These are phyloP conservation scores for Thecocarcelia acutangulata DNA, from an alignment of 2,888 invertebrate genomes.

Conservation along the genomic window DNA sequence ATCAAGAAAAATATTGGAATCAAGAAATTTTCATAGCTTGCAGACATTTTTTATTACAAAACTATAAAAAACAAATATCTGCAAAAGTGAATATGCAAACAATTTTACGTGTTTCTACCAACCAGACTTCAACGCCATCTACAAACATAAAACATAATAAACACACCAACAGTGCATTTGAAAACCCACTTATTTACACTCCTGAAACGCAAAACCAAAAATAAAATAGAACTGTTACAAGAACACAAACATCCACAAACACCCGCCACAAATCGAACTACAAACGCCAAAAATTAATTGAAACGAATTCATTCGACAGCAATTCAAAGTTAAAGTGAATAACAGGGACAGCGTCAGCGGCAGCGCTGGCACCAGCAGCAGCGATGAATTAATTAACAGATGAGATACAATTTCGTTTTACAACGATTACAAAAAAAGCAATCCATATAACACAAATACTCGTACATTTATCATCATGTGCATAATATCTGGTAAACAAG, in stretches of 20 bases:
- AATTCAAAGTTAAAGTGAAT: slow-evolving; percentile 36
- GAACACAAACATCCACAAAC: background rate
- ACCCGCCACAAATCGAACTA: slow-evolving; percentile 23
- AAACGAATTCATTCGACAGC: slow-evolving; percentile 59
- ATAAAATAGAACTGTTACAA: slow-evolving; percentile 36
- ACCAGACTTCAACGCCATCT: slow-evolving; percentile 26
- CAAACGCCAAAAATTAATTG: slow-evolving; percentile 62
- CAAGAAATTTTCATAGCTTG: slow-evolving; percentile 56
- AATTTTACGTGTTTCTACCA: slow-evolving; percentile 50
- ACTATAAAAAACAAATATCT: slow-evolving; percentile 58
- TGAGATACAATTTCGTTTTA: slow-evolving; percentile 33
- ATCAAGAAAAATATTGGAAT: slow-evolving; percentile 5
- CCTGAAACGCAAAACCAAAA: background rate
- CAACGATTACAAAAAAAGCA: slow-evolving; percentile 21
- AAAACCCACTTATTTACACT: slow-evolving; percentile 8
- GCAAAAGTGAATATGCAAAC: slow-evolving; percentile 50
- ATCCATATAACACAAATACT: slow-evolving; percentile 28
- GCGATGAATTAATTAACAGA: slow-evolving; percentile 48
- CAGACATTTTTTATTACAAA: slow-evolving; percentile 63
- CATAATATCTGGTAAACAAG: slow-evolving; percentile 17
- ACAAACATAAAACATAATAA: background rate
- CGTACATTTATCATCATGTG: slow-evolving; percentile 45
- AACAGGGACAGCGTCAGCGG: background rate
- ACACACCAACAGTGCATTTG: background rate
- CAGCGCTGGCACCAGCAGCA: too few species aligned